phyloP scores from a whole-genome alignment of 2,113 vertebrate species.

The Eptesicus fuscus region DNA sequence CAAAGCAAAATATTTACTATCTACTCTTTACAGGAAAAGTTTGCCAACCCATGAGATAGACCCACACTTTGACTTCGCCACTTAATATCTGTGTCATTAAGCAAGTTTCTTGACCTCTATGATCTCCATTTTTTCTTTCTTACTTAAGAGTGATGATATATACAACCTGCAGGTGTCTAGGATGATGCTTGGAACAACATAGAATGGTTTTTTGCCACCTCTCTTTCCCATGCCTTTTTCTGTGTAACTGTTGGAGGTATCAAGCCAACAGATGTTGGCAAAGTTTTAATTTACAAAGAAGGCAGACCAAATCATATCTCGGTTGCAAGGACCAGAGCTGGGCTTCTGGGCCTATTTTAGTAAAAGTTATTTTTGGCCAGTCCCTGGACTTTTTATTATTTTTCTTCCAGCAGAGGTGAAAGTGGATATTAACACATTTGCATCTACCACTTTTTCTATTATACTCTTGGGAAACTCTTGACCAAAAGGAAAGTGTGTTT shows the following conservation, averaged over 20 bases:
- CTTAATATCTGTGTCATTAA: background rate
- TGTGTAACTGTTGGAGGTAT: background rate
- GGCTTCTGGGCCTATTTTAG: conserved; percentile 43
- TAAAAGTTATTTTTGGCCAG: conserved; percentile 54
- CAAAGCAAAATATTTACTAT: conserved; percentile 3
- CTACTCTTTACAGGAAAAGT: background rate
- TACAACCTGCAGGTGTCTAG: background rate
- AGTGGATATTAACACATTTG: conserved; percentile 57
- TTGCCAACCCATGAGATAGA: background rate
- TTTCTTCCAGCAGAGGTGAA: conserved; percentile 60
- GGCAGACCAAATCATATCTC: conserved; percentile 6
- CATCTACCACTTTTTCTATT: conserved; percentile 23
- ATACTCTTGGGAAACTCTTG: conserved; percentile 51
- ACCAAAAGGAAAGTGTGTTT: conserved; percentile 64
- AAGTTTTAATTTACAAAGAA: conserved; percentile 40
- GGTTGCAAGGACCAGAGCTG: background rate
- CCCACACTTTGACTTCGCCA: background rate
- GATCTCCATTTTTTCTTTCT: background rate
- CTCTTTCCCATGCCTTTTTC: conserved; percentile 2
- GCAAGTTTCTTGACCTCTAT: background rate
- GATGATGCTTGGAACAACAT: background rate
- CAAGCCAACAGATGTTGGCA: conserved; percentile 18
- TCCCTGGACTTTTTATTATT: conserved; percentile 60
- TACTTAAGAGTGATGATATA: background rate
- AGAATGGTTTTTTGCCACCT: background rate